Evolutionary conservation across 2,113 vertebrate species (phyloP), one percentile per base, ranked within the genome.

Genomic region (Oryzias javanicus): DNA sequence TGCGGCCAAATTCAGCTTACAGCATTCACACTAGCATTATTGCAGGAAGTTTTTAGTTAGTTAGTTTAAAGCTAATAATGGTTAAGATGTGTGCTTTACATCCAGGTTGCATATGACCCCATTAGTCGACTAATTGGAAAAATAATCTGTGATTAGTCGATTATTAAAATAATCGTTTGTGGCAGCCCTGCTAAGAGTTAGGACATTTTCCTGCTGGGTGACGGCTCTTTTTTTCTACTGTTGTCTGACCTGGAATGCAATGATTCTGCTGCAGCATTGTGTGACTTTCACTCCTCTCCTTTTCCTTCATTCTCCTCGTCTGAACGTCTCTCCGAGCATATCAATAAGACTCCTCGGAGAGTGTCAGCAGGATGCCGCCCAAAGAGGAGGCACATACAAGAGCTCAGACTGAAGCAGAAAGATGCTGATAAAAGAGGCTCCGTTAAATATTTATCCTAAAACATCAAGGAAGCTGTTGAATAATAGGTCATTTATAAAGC

Each of bases 331-430:
- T 82, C 70, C 41, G 76, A 80, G 86, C 85, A 90, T 88, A 88
- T 83, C 86, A 89, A 86, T 89, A 80, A 80, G 85, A 87, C 78
- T 81, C 86, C 80, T 88, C 73, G 52, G 86, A 89, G 85, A 79
- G 82, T 56, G 76, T 83, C 88, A 86, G 85, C 83, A 79, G 82
- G 82, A 87, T 65, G 82, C 80, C 82, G 87, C 80, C 81, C 80
- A 70, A 64, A 74, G 64, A 81, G 72, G 58, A 82, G 78, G 74
- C 68, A 59, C 66, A 72, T 1, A 44, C 66, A 58, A 55, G 42
- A 63, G 78, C 42, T 29, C 60, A 76, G 45, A 53, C 49, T 54
- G 53, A 74, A 54, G 52, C 45, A 49, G 55, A 56, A 40, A n/a
- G 40, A 60, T 42, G 53, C 22, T 49, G 60, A 47, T 20, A 48